Conservation (phyloP, 2,113 vertebrate species). For the Dromiciops gliroides region DNA sequence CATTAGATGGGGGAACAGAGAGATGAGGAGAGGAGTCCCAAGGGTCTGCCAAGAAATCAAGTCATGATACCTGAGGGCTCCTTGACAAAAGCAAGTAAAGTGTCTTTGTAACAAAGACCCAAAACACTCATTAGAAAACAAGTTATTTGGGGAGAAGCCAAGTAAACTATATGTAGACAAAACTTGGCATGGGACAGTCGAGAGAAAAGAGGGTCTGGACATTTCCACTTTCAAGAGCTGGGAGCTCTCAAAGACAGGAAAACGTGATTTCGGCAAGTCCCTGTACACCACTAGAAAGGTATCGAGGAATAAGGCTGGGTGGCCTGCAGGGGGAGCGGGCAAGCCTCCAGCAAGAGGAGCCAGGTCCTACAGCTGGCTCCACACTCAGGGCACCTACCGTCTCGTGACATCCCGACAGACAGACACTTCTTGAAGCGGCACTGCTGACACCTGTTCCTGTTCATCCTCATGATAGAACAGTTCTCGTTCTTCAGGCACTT, state of each 20-base stretch:
- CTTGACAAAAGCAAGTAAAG: neutral
- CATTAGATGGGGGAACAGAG: constrained; percentile 10
- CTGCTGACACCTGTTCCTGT: constrained; percentile 98
- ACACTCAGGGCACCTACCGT: constrained; percentile 88
- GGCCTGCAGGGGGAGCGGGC: neutral
- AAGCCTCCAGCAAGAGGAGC: too few relatives aligned
- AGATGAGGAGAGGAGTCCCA: neutral
- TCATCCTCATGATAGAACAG: constrained; percentile 98
- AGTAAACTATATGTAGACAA: neutral
- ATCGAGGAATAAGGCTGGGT: neutral
- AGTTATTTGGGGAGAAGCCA: neutral
- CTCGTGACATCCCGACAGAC: constrained; percentile 97
- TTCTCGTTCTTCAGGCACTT: constrained; percentile 99
- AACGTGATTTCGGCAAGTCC: constrained; percentile 25
- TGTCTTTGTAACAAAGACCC: neutral
- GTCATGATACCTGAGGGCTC: neutral
- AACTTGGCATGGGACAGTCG: neutral
- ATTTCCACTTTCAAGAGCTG: constrained; percentile 34
- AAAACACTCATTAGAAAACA: neutral
- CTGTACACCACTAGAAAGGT: neutral
- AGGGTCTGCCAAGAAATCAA: constrained; percentile 27
- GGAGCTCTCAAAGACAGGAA: neutral
- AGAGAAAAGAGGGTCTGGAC: neutral
- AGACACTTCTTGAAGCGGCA: constrained; percentile 99
- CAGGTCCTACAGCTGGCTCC: neutral